A percentile compares a stretch with the other conserved stretches of the same genome.
phyloP scores from a whole-genome alignment of 2,888 invertebrate species.

The Phasia obesa region DNA sequence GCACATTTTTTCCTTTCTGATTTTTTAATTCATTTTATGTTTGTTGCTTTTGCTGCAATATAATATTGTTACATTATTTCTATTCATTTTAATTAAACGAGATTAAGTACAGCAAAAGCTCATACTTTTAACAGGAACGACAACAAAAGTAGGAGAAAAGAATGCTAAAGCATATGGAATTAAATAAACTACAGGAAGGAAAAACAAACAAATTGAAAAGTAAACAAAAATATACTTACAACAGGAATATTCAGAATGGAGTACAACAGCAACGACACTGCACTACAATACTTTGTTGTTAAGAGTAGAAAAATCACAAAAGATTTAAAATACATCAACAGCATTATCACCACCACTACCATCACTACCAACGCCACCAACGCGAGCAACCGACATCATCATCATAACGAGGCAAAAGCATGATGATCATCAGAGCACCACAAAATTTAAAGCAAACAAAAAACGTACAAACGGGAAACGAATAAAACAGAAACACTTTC shows the following conservation, averaged over 20 bases:
- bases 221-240: slow-evolving; percentile 52
- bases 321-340: slow-evolving; percentile 47
- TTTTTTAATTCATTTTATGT: slow-evolving; percentile 1
- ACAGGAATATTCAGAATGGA: background rate
- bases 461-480: slow-evolving; percentile 19
- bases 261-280: slow-evolving; percentile 8
- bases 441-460: slow-evolving; percentile 50
- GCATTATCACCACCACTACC: slow-evolving; percentile 22
- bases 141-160: slow-evolving; percentile 3
- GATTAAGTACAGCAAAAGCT: slow-evolving; percentile 60
- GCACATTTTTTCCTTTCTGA: slow-evolving; percentile 10
- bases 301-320: slow-evolving; percentile 17
- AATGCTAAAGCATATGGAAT: slow-evolving; percentile 64
- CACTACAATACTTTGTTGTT: slow-evolving; percentile 19
- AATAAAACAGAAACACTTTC: too few relatives aligned
- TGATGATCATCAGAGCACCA: slow-evolving; percentile 33
- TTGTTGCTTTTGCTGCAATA: slow-evolving; percentile 30
- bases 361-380: background rate
- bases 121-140: slow-evolving; percentile 1
- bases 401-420: background rate
- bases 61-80: slow-evolving; percentile 66
- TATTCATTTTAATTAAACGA: slow-evolving; percentile 70
- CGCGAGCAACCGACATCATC: slow-evolving; percentile 4
- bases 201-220: slow-evolving; percentile 10
- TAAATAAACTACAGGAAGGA: slow-evolving; percentile 31